Base-by-base conservation (phyloP, 2,797 vertebrate species). In the Streptopelia turtur region DNA sequence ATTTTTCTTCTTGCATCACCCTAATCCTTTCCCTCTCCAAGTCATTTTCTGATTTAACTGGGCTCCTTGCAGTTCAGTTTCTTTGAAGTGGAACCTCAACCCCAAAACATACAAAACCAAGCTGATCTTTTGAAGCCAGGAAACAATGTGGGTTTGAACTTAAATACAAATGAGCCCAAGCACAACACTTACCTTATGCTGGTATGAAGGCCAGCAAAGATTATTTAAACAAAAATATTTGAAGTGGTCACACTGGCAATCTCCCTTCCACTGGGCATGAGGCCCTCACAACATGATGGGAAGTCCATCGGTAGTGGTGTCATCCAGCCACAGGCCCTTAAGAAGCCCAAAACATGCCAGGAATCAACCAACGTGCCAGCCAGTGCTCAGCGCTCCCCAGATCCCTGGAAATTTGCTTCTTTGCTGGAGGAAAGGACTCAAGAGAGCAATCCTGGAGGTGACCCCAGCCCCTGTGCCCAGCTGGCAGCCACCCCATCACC, bases 381-480 rank as follows among this genome's bases (percentile, higher is more conserved):
- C 70, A 49, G 27, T 5, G 16, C 16, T 33, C 69, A 55, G 21
- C 25, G 25, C 30, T 57, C 21, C 24, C 55, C 16, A 65, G 0
- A 57, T 53, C 43, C 59, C 66, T 76, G 74, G 28, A 50, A 68
- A 45, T 49, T 37, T 4, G 0, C 25, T 77, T 91, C 49, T 55
- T 64, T 60, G 41, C 10, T 68, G 65, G 77, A 71, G 37, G 81
- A 78, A 60, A 21, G 13, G 24, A 66, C 28, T 71, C 25, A 4
- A 39, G 61, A 37, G 4, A n/a, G 16, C 0, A 2, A 35, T 25
- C 18, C 16, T 1, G 0, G 0, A 7, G 8, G 4, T 47, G 8
- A 28, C 24, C 6, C 30, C 63, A 61, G 13, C 13, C n/a, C 39
- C 43, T 4, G 3, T 6, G 16, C 24, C 16, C 12, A 23, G 8